Evolutionary conservation across 2,797 vertebrate genomes (phyloP).

Genomic region (Nasua narica): DNA sequence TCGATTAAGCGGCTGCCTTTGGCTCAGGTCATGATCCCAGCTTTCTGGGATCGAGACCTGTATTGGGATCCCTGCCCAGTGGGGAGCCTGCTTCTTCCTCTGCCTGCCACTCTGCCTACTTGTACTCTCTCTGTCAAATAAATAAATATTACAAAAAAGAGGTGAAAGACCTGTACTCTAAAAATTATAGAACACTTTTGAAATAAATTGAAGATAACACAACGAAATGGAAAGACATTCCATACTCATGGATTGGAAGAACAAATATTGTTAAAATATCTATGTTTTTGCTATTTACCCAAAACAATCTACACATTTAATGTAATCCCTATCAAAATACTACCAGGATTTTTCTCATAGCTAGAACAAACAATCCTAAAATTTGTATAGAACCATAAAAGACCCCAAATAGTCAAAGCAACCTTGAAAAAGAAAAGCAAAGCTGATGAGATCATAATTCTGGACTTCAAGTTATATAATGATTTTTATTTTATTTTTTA

Average conservation of each 20-base stretch:
- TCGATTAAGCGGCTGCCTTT: no score
- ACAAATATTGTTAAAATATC: background rate
- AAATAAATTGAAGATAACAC: background rate
- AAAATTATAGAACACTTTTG: background rate
- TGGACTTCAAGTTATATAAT: background rate
- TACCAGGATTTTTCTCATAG: background rate
- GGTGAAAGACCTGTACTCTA: background rate
- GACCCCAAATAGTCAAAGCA: background rate
- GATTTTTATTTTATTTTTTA: background rate
- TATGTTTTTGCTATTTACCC: background rate
- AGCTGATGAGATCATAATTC: background rate
- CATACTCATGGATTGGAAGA: background rate
- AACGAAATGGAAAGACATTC: background rate
- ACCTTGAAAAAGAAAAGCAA: background rate
- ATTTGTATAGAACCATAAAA: background rate
- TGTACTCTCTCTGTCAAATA: no score
- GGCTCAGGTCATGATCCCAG: no score
- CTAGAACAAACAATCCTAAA: background rate
- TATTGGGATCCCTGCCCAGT: no score
- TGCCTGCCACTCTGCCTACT: no score
- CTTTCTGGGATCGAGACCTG: no score
- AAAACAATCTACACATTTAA: background rate
- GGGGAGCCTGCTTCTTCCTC: no score
- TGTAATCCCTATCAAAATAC: background rate
- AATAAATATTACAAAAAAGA: no score